Evolutionary conservation across 2,888 invertebrate genomes (phyloP).

Genomic region (Aelia acuminata): DNA sequence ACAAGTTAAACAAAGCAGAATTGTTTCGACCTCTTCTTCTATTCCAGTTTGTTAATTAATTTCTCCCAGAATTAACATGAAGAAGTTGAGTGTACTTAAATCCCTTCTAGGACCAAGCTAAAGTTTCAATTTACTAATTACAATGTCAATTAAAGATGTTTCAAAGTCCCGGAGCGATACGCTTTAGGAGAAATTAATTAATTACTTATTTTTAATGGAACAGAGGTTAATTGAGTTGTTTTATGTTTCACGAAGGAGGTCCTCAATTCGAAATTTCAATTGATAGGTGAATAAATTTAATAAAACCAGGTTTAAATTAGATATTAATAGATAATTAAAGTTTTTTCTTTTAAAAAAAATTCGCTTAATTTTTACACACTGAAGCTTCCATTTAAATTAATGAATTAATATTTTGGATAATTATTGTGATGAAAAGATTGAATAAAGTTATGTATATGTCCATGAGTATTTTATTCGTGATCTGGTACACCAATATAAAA

Average conservation of each 20-base stretch:
- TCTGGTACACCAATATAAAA: no score
- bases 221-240: background rate
- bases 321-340: no score
- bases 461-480: no score
- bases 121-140: constrained; percentile 64
- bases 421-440: no score
- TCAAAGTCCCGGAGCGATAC: constrained; percentile 18
- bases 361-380: no score
- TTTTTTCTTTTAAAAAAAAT: no score
- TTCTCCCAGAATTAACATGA: constrained; percentile 41
- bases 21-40: constrained; percentile 38
- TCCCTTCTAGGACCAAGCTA: constrained; percentile 45
- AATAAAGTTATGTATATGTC: no score
- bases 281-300: background rate
- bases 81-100: constrained; percentile 37
- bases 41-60: constrained; percentile 49
- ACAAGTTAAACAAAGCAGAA: constrained; percentile 47
- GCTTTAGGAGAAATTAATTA: constrained; percentile 8
- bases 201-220: background rate
- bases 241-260: background rate
- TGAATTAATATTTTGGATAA: no score
- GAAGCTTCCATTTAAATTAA: no score
- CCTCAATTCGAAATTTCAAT: background rate
- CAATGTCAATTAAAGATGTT: constrained; percentile 61
- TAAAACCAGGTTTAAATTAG: no score